A percentile compares a stretch with the other conserved stretches of the same genome.
These are phyloP conservation scores for Pachypanchax playfairii DNA, from an alignment of 2,113 vertebrate species.

Conservation along the genomic window DNA sequence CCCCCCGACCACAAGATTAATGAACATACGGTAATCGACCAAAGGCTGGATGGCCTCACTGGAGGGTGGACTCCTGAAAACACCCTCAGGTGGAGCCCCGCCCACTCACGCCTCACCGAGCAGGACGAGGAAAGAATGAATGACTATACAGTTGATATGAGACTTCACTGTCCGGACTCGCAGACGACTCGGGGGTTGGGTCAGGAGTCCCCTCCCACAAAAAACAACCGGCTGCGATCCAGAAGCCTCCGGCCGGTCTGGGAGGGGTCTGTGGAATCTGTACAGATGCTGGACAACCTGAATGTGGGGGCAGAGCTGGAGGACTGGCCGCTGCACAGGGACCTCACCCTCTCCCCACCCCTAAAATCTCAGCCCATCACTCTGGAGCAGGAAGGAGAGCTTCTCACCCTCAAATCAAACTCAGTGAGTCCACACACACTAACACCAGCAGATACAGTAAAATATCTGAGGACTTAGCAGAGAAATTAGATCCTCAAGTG, in stretches of 20 bases:
- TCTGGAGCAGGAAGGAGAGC: slow-evolving; percentile 91
- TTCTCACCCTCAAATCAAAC: slow-evolving; percentile 88
- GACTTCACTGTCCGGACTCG: slow-evolving; percentile 81
- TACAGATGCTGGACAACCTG: slow-evolving; percentile 96
- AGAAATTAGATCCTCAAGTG: no score
- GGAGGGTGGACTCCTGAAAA: slow-evolving; percentile 88
- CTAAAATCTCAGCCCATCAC: slow-evolving; percentile 92
- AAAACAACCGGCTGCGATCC: slow-evolving; percentile 87
- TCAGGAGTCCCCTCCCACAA: slow-evolving; percentile 74
- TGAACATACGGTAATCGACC: slow-evolving; percentile 73
- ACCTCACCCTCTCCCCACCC: slow-evolving; percentile 94
- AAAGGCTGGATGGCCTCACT: slow-evolving; percentile 85
- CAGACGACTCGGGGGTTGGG: slow-evolving; percentile 63
- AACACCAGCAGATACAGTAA: no score
- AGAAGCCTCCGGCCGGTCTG: slow-evolving; percentile 84
- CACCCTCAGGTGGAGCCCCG: slow-evolving; percentile 86
- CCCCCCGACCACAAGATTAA: slow-evolving; percentile 73
- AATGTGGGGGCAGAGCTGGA: slow-evolving; percentile 91
- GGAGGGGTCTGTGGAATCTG: slow-evolving; percentile 86
- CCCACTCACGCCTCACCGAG: slow-evolving; percentile 86
- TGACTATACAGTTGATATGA: slow-evolving; percentile 94
- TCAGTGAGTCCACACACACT: slow-evolving; percentile 83
- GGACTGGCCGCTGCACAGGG: slow-evolving; percentile 92
- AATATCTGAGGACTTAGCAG: no score
- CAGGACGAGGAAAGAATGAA: slow-evolving; percentile 88